Percentiles rank a stretch among this genome's conserved stretches.
Evolutionary conservation across 2,888 invertebrate species (phyloP).

Genomic region (Corythucha ciliata): DNA sequence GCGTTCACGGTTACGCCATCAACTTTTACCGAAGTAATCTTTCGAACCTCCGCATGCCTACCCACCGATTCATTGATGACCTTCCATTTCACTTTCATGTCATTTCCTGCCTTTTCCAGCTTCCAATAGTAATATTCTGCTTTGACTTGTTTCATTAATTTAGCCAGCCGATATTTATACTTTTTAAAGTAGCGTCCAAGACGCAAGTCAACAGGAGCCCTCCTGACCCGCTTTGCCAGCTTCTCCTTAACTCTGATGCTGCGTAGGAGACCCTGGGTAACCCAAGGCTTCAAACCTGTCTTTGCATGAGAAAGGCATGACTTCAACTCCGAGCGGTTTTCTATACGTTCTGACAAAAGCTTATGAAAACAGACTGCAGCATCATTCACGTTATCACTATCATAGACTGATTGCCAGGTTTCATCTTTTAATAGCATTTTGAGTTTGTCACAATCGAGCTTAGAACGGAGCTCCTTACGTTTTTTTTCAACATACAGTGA

Average conservation of each 20-base stretch:
- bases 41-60: not conserved
- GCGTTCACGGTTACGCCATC: not conserved
- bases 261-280: not conserved
- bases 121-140: no score
- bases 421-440: constrained; percentile 1
- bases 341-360: not conserved
- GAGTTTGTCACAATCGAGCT: constrained; percentile 5
- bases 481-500: constrained; percentile 8
- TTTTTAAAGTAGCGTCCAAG: no score
- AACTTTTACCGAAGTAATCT: constrained; percentile 3
- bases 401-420: constrained; percentile 10
- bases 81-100: constrained; percentile 8
- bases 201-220: no score
- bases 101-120: no score
- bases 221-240: no score
- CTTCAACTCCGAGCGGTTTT: constrained; percentile 1
- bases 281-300: constrained; percentile 7
- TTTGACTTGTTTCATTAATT: no score
- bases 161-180: no score
- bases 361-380: constrained; percentile 13
- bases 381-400: constrained; percentile 10
- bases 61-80: constrained; percentile 10
- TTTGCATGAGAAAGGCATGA: not conserved
- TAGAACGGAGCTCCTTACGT: not conserved
- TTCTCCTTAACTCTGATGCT: no score